Base-by-base conservation (phyloP, 2,888 invertebrate genomes). In the Homarus gammarus region DNA sequence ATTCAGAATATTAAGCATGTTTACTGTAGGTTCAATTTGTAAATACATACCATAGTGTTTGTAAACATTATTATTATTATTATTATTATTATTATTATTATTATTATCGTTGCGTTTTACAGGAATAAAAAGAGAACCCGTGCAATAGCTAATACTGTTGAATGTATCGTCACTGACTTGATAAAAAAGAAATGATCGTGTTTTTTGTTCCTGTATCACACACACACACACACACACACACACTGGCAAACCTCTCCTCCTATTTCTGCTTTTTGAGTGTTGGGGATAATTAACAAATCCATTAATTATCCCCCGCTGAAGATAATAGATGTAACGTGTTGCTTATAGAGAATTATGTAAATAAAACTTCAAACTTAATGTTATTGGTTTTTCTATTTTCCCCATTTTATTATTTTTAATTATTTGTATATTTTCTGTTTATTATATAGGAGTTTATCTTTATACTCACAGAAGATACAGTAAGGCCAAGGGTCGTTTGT, bases 271-370 rank as follows among this genome's bases (percentile, higher is more conserved):
- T 56, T 8, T 22, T 56, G 22, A 56, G 56, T 56, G 56, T 56
- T 44, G 44, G 44, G 12, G 12, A 12, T 5, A 5, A 44, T n/a
- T 12, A 44, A 44, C 6, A 44, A 18, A 31, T 68, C 18, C n/a
- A n/a, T n/a, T n/a, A n/a, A n/a, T n/a, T n/a, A n/a, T n/a, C n/a
- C n/a, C n/a, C n/a, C n/a, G n/a, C n/a, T n/a, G 12, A 33, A 70
- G 6, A 31, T 70, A 44, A 18, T 70, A 70, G 70, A 38, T 38
- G 38, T 73, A 73, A n/a, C 27, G 27, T 38, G n/a, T 73, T 18
- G 73, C 73, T 36, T 73, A 73, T 73, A 40, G 22, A 73, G 27
- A 38, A n/a, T 38, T 73, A 73, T 73, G 73, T 73, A 73, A 73
- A 73, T 73, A 73, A 73, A 73, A 22, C 5, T 27, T 73, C 27